Conservation (phyloP, 1,140 invertebrate genomes). For the Conus ventricosus region DNA sequence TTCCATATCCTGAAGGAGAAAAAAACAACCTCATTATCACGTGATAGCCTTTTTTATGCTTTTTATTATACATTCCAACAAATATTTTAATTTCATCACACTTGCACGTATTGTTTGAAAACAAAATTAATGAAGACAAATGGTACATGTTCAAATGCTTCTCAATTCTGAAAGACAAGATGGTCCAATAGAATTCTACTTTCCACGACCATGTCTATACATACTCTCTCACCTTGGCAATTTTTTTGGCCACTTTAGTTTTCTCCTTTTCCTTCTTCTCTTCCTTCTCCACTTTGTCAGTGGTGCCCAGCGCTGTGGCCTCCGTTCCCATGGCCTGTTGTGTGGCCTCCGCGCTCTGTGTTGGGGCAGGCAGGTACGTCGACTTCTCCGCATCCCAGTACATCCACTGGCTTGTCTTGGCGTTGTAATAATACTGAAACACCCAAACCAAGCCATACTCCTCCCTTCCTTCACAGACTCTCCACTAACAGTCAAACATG, state of each 20-base stretch:
- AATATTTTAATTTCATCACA: too few relatives aligned
- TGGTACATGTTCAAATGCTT: not conserved
- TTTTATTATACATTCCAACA: too few relatives aligned
- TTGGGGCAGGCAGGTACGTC: slow-evolving; percentile 69
- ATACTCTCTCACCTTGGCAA: slow-evolving; percentile 85
- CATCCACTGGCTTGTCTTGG: slow-evolving; percentile 90
- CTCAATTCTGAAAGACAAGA: too few relatives aligned
- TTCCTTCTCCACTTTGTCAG: slow-evolving; percentile 65
- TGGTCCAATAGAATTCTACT: too few relatives aligned
- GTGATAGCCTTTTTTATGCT: too few relatives aligned
- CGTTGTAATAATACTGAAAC: slow-evolving; percentile 82
- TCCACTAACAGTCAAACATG: not conserved
- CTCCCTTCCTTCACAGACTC: not conserved
- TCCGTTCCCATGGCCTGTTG: slow-evolving; percentile 79
- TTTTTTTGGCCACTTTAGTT: slow-evolving; percentile 98
- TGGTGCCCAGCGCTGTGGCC: slow-evolving; percentile 12
- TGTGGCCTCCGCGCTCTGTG: slow-evolving; percentile 10
- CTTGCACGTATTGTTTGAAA: not conserved
- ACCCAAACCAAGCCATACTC: not conserved
- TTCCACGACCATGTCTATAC: too few relatives aligned
- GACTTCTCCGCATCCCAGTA: slow-evolving; percentile 88
- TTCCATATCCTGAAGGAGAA: slow-evolving; percentile 84
- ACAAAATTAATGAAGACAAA: not conserved
- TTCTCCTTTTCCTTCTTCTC: slow-evolving; percentile 83
- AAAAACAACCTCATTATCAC: not conserved